Conservation (phyloP, 2,797 vertebrate species). For the Chromobotia macracanthus region DNA sequence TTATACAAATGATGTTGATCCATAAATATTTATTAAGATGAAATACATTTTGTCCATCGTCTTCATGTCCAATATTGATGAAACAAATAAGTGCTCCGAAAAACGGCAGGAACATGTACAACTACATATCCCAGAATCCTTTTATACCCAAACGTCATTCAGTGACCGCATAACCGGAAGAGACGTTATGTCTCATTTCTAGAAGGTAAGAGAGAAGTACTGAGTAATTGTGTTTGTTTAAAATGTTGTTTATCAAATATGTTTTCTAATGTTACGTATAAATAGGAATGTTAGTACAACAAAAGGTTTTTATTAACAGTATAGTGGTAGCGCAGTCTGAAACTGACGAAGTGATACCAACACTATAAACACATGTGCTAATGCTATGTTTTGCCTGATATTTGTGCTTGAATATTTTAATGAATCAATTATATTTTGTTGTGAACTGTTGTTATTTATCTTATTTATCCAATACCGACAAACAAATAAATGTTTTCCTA, state of each 20-base stretch:
- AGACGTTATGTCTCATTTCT: conserved; percentile 43
- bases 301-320: background rate
- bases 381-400: conserved; percentile 7
- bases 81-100: background rate
- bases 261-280: background rate
- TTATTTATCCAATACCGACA: background rate
- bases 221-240: background rate
- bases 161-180: conserved; percentile 43
- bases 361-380: conserved; percentile 16
- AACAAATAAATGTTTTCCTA: background rate
- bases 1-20: too few relatives aligned
- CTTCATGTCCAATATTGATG: too few relatives aligned
- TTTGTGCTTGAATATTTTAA: background rate
- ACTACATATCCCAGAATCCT: conserved; percentile 61
- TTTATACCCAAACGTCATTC: background rate
- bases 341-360: background rate
- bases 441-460: background rate
- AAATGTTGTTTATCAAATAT: background rate
- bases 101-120: conserved; percentile 10
- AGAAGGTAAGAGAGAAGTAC: conserved; percentile 44
- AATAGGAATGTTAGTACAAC: background rate
- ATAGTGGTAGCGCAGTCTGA: background rate
- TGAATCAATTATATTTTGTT: background rate
- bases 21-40: too few relatives aligned
- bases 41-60: too few relatives aligned